These are phyloP conservation scores for Stenoptilia bipunctidactyla DNA, from an alignment of 2,888 invertebrate genomes.

Conservation along the genomic window DNA sequence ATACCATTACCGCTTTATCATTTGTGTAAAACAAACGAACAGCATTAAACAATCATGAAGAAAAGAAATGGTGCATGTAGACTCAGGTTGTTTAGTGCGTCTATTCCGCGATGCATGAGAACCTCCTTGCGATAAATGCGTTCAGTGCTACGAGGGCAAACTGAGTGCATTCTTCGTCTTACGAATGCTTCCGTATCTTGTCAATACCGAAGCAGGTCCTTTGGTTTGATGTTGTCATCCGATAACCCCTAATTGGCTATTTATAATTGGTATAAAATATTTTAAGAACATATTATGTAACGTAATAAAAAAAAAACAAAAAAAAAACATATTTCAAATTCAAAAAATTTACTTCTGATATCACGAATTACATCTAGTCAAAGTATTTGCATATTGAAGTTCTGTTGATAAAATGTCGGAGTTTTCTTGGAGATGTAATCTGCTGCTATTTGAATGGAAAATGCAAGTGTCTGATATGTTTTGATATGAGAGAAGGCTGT, in stretches of 20 bases:
- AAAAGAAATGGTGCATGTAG: constrained; percentile 46
- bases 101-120: constrained; percentile 38
- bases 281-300: constrained; percentile 1
- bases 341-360: background rate
- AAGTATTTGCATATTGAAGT: too few species aligned
- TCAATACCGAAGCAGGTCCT: constrained; percentile 6
- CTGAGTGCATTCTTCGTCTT: constrained; percentile 21
- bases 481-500: constrained; percentile 29
- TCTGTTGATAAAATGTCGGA: too few species aligned
- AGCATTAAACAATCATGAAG: constrained; percentile 29
- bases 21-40: constrained; percentile 27
- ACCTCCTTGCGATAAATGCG: constrained; percentile 23
- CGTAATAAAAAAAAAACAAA: too few species aligned
- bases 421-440: background rate
- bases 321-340: background rate
- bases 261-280: constrained; percentile 1
- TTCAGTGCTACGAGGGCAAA: constrained; percentile 4
- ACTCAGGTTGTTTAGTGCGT: constrained; percentile 25
- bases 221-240: constrained; percentile 18
- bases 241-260: constrained; percentile 16
- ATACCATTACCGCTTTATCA: constrained; percentile 34
- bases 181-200: background rate
- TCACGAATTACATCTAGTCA: background rate
- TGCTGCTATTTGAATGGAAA: background rate
- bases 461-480: background rate